These are phyloP conservation scores for Leptobrachium leishanense DNA, from an alignment of 2,113 vertebrate species.

Conservation along the genomic window DNA sequence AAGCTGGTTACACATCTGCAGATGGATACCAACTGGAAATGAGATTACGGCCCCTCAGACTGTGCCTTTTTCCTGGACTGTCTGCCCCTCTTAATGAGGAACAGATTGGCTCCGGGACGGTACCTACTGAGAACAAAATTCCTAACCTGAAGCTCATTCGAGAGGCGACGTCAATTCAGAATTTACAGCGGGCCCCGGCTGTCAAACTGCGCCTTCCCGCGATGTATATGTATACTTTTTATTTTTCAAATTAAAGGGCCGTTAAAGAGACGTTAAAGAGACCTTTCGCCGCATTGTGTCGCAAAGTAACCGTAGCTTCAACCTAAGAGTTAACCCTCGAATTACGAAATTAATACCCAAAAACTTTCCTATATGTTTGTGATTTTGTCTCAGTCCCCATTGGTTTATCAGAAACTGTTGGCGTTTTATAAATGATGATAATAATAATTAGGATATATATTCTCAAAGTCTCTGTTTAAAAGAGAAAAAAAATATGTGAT, in stretches of 20 bases:
- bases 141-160: constrained; percentile 3
- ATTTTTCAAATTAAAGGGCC: not conserved
- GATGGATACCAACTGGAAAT: constrained; percentile 64
- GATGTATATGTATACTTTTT: not conserved
- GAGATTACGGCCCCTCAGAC: constrained; percentile 58
- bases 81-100: constrained; percentile 65
- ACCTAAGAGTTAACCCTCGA: too few relatives aligned
- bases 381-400: too few relatives aligned
- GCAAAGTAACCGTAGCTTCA: too few relatives aligned
- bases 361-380: too few relatives aligned
- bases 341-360: too few relatives aligned
- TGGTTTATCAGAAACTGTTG: too few relatives aligned
- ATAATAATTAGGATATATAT: too few relatives aligned
- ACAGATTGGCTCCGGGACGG: constrained; percentile 50
- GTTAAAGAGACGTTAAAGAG: too few relatives aligned
- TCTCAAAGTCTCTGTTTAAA: too few relatives aligned
- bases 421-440: too few relatives aligned
- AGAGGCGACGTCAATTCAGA: not conserved
- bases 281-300: too few relatives aligned
- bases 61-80: constrained; percentile 54
- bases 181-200: not conserved
- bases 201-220: not conserved
- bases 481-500: too few relatives aligned
- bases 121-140: constrained; percentile 28
- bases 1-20: constrained; percentile 61